Conservation (phyloP, 2,888 invertebrate genomes). For the Biston betularia region DNA sequence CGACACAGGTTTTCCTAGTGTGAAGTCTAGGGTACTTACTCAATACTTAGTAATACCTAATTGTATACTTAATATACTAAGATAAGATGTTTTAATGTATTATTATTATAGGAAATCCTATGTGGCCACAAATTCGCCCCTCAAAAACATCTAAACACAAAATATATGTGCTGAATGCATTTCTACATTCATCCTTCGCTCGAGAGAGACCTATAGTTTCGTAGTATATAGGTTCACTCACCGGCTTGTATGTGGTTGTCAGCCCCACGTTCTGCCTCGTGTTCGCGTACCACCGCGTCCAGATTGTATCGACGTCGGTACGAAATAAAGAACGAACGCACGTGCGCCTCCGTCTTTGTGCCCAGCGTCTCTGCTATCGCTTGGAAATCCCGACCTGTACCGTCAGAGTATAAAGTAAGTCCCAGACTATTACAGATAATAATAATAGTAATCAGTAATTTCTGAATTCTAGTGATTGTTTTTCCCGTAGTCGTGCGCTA, state of each 20-base stretch:
- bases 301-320: constrained; percentile 96
- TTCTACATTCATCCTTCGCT: neutral
- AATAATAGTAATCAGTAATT: too few relatives aligned
- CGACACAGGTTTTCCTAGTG: too few relatives aligned
- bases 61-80: too few relatives aligned
- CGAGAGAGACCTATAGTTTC: neutral
- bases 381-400: constrained; percentile 92
- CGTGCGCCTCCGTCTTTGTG: constrained; percentile 97
- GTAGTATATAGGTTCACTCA: constrained; percentile 42
- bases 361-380: constrained; percentile 98
- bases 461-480: neutral
- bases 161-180: too few relatives aligned
- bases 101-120: too few relatives aligned
- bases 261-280: constrained; percentile 91
- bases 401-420: neutral
- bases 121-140: too few relatives aligned
- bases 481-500: too few relatives aligned
- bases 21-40: too few relatives aligned
- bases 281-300: constrained; percentile 94
- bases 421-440: neutral
- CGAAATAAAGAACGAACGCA: constrained; percentile 96
- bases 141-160: too few relatives aligned
- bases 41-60: too few relatives aligned
- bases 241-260: constrained; percentile 82
- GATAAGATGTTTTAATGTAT: too few relatives aligned